phyloP scores from a whole-genome alignment of 2,888 invertebrate species.

The Neoitamus cyanurus region DNA sequence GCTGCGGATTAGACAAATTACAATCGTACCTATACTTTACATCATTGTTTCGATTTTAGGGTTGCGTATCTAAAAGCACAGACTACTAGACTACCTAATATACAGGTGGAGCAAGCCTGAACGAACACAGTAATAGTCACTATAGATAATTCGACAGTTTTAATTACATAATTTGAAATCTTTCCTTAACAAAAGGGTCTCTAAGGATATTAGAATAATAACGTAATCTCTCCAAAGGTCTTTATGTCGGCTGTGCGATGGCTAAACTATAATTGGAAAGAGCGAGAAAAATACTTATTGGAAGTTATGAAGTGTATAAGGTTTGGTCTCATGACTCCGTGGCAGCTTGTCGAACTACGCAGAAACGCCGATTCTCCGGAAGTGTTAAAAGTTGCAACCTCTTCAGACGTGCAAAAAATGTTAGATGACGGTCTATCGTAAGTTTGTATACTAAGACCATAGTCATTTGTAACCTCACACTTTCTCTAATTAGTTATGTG shows the following conservation, averaged over 20 bases:
- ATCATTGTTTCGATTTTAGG: too few species aligned
- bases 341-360: conserved; percentile 83
- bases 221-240: conserved; percentile 68
- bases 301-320: conserved; percentile 78
- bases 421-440: conserved; percentile 84
- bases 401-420: conserved; percentile 78
- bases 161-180: too few species aligned
- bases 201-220: too few species aligned
- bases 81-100: too few species aligned
- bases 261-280: conserved; percentile 78
- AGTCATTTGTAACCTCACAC: not conserved
- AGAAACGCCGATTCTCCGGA: conserved; percentile 79
- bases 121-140: too few species aligned
- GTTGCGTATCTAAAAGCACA: too few species aligned
- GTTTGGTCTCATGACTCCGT: conserved; percentile 82
- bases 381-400: conserved; percentile 75
- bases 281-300: conserved; percentile 70
- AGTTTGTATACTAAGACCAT: conserved; percentile 57
- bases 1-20: too few species aligned
- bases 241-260: conserved; percentile 85
- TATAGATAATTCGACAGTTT: too few species aligned
- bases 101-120: too few species aligned
- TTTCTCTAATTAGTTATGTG: conserved; percentile 70
- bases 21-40: too few species aligned
- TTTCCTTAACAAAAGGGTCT: too few species aligned